These are phyloP conservation scores for Oryzaephilus surinamensis DNA, from an alignment of 1,140 invertebrate genomes.

Conservation along the genomic window DNA sequence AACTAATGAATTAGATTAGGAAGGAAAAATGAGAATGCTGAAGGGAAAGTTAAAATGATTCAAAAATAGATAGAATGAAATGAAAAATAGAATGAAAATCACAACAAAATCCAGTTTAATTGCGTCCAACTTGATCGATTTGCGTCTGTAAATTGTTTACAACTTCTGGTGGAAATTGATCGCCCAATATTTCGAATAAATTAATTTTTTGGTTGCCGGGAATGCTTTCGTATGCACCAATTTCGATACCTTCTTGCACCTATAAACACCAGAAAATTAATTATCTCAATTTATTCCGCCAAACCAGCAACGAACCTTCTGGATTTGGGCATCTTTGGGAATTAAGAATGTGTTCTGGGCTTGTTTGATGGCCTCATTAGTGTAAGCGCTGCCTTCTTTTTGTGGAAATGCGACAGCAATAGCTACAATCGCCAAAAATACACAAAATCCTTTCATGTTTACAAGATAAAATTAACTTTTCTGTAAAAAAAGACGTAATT, in stretches of 20 bases:
- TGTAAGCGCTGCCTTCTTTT: slow-evolving; percentile 67
- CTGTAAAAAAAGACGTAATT: slow-evolving; percentile 1
- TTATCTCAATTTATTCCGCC: background rate
- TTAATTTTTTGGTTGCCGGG: slow-evolving; percentile 72
- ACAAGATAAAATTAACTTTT: slow-evolving; percentile 1
- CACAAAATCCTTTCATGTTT: slow-evolving; percentile 33
- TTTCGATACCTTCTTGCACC: slow-evolving; percentile 73
- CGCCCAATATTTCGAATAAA: slow-evolving; percentile 67
- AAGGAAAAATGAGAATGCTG: too few relatives aligned
- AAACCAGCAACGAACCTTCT: slow-evolving; percentile 43
- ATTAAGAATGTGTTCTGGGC: slow-evolving; percentile 73
- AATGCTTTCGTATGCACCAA: slow-evolving; percentile 72
- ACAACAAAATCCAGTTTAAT: too few relatives aligned
- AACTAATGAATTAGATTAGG: too few relatives aligned
- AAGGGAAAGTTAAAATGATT: slow-evolving; percentile 2
- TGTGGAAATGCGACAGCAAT: slow-evolving; percentile 46
- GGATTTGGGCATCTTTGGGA: slow-evolving; percentile 73
- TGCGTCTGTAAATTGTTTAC: slow-evolving; percentile 73
- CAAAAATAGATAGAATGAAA: too few relatives aligned
- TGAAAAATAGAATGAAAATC: too few relatives aligned
- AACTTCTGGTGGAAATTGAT: slow-evolving; percentile 73
- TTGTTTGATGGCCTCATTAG: slow-evolving; percentile 74
- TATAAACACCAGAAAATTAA: slow-evolving; percentile 26
- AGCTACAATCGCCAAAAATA: slow-evolving; percentile 38
- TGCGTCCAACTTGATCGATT: slow-evolving; percentile 66